A percentile compares a stretch with the other conserved stretches of the same genome.
Evolutionary conservation across 2,888 invertebrate species (phyloP).

Genomic region (Zhengitettix transpicula): DNA sequence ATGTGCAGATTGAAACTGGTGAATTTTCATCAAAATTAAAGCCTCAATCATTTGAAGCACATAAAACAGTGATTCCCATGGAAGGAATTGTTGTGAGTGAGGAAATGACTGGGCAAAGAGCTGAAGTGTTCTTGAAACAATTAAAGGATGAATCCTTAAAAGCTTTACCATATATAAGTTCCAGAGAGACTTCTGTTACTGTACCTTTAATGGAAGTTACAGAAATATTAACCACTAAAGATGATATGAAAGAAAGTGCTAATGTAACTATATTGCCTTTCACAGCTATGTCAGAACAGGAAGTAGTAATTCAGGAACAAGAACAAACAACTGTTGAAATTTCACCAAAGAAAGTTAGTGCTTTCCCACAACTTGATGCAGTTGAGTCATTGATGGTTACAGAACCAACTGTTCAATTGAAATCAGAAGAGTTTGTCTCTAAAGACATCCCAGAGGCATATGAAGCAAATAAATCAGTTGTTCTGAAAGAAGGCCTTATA

Average conservation of each 20-base stretch:
- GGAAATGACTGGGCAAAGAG: conserved; percentile 21
- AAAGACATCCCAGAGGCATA: conserved; percentile 62
- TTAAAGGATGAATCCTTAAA: no score
- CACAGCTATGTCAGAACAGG: conserved; percentile 44
- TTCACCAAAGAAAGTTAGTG: conserved; percentile 25
- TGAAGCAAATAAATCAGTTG: conserved; percentile 35
- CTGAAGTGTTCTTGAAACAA: conserved; percentile 14
- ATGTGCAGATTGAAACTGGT: conserved; percentile 30
- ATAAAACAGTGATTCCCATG: conserved; percentile 24
- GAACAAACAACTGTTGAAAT: conserved; percentile 36
- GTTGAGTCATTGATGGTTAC: conserved; percentile 31
- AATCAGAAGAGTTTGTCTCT: conserved; percentile 17
- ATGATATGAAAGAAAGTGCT: conserved; percentile 35
- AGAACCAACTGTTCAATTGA: conserved; percentile 40
- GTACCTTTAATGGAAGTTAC: conserved; percentile 42
- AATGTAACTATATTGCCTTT: conserved; percentile 39
- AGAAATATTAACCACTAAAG: conserved; percentile 30
- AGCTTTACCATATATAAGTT: no score
- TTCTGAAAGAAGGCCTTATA: background rate
- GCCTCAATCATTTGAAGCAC: conserved; percentile 28
- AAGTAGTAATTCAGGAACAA: conserved; percentile 41
- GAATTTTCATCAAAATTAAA: conserved; percentile 29
- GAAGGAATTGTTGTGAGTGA: conserved; percentile 33
- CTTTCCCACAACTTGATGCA: conserved; percentile 40
- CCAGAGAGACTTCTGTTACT: conserved; percentile 45